Evolutionary conservation across 1,140 invertebrate species (phyloP), one percentile per base, ranked within the genome.

Genomic region (Psix sp.): DNA sequence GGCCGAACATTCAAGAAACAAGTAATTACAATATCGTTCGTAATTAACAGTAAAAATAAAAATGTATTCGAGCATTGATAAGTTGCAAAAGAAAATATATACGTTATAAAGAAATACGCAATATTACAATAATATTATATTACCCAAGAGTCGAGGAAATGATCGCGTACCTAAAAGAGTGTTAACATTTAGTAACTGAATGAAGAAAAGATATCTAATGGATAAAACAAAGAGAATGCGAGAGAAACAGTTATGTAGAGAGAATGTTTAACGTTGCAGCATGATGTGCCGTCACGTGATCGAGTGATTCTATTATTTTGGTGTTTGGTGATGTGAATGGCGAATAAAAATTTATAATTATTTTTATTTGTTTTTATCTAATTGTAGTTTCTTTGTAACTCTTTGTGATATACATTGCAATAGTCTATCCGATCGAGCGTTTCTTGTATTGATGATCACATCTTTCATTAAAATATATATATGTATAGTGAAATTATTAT

Each of bases 321-420:
- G 81, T 85, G 83, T 81, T 79, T 82, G 79, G 76, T 83, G 78
- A 84, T 77, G 62, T 48, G 65, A 60, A 74, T 73, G 71, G 66
- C 36, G 62, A 80, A 78, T 68, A 77, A 72, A 52, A 68, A 71
- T 72, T 77, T 79, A 81, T 80, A 79, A 82, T 79, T 85, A 83
- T 80, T 81, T 79, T 81, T 83, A 81, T 84, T 86, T 83, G 82
- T 86, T 86, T 86, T 86, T 84, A 83, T 83, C 80, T 84, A 87
- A 85, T 85, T 83, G 80, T 87, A 85, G 82, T 84, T 84, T 87
- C 84, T 82, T 86, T 86, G 85, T 87, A 86, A 86, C 83, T 85
- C 77, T 86, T 87, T 87, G 85, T 87, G 85, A 86, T 87, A 86
- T 85, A 86, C 79, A 86, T 85, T 85, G 84, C 84, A 87, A 87